phyloP scores from a whole-genome alignment of 64 coral and sea anemone species.

The Platygyra sinensis region DNA sequence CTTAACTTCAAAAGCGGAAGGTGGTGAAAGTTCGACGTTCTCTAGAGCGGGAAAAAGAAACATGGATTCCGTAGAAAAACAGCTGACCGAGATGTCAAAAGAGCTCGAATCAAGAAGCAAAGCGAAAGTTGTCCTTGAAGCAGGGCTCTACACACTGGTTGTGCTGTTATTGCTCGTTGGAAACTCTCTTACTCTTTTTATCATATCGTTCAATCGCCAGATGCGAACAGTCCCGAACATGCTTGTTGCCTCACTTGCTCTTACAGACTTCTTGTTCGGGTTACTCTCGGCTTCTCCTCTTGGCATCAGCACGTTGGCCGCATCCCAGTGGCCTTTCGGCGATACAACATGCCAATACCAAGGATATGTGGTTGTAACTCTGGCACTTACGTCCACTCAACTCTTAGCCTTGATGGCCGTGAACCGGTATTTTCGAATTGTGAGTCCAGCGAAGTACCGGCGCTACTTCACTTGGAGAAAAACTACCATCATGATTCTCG shows the following conservation, averaged over 20 bases:
- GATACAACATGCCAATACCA: constrained; percentile 67
- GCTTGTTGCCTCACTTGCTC: constrained; percentile 64
- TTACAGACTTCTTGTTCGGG: constrained; percentile 71
- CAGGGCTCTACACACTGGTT: constrained; percentile 3
- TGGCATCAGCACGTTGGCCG: constrained; percentile 23
- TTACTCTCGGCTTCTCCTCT: constrained; percentile 35
- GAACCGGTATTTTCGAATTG: constrained; percentile 74
- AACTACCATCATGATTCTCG: constrained; percentile 33
- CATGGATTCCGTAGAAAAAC: neutral
- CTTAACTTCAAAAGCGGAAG: too few species aligned
- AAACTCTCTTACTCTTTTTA: constrained; percentile 29
- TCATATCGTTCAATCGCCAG: constrained; percentile 19
- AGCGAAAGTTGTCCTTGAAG: constrained; percentile 5
- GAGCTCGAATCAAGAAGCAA: neutral
- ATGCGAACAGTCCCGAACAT: constrained; percentile 65
- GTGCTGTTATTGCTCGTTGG: constrained; percentile 14
- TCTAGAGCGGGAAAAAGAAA: neutral
- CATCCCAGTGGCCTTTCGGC: constrained; percentile 68
- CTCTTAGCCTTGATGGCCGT: constrained; percentile 60
- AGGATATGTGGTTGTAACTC: constrained; percentile 58
- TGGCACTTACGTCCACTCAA: constrained; percentile 65
- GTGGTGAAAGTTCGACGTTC: neutral
- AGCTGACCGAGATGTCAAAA: neutral
- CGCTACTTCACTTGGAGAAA: constrained; percentile 55
- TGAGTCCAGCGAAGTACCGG: constrained; percentile 45